Evolutionary conservation across 2,797 vertebrate species (phyloP).

Genomic region (Helarctos malayanus): DNA sequence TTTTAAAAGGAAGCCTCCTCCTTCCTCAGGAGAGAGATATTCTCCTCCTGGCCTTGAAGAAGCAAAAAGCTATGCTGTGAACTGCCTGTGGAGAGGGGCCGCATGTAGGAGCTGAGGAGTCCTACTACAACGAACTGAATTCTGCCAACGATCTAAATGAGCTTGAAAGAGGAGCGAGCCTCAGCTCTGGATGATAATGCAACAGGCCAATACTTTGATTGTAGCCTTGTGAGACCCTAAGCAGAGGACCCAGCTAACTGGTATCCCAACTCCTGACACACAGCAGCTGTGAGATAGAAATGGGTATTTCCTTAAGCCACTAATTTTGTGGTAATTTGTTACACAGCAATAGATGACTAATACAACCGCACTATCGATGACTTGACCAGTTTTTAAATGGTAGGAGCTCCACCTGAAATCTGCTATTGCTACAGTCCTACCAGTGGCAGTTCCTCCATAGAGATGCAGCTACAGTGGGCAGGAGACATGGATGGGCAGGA

Average conservation of each 20-base stretch:
- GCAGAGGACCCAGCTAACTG: neutral
- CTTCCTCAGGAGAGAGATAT: neutral
- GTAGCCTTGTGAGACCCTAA: neutral
- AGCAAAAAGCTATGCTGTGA: neutral
- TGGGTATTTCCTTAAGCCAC: neutral
- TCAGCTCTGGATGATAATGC: neutral
- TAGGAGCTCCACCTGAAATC: neutral
- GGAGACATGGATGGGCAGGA: too few relatives aligned
- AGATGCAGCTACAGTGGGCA: accelerated
- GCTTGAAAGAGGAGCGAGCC: neutral
- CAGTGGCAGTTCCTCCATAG: too few relatives aligned
- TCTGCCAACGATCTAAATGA: neutral
- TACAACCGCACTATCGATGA: too few relatives aligned
- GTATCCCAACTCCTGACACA: neutral
- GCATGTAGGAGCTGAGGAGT: neutral
- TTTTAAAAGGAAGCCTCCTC: neutral
- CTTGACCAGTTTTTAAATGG: neutral
- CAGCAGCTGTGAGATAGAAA: neutral
- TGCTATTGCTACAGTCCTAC: neutral
- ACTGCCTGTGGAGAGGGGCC: neutral
- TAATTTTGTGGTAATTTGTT: neutral
- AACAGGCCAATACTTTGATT: neutral
- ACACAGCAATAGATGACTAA: neutral
- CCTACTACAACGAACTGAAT: neutral
- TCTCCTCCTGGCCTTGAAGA: neutral